phyloP scores from a whole-genome alignment of 35 echinoderm and acorn worm species.

The Chiridota heheva region DNA sequence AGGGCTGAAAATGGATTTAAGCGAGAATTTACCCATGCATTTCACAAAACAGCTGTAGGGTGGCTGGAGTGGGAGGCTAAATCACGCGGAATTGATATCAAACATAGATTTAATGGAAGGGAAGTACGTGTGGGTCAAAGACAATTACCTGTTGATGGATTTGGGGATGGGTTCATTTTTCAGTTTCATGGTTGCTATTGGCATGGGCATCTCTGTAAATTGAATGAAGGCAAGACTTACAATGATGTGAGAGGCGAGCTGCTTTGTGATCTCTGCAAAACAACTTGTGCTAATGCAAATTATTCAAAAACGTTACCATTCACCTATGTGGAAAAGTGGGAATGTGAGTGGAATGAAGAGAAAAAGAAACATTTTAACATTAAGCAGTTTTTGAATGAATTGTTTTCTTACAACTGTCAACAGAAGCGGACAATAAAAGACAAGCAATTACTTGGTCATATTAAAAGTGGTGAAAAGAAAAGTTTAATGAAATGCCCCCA shows the following conservation, averaged over 20 bases:
- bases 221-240: not conserved
- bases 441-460: not conserved
- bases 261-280: constrained; percentile 6
- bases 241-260: not conserved
- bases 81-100: not conserved
- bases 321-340: constrained; percentile 4
- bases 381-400: not conserved
- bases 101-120: not conserved
- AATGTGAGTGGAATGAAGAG: constrained; percentile 28
- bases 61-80: constrained; percentile 7
- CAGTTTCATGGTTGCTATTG: constrained; percentile 35
- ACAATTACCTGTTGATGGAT: not conserved
- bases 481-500: not conserved
- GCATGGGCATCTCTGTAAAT: constrained; percentile 13
- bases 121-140: not conserved
- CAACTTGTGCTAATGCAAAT: not conserved
- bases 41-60: not conserved
- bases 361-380: not conserved
- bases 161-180: not conserved
- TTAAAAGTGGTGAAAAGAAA: not conserved
- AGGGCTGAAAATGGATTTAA: too few species aligned
- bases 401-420: constrained; percentile 19
- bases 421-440: constrained; percentile 2
- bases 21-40: too few species aligned
- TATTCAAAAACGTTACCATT: not conserved